A percentile compares a stretch with the other conserved stretches of the same genome.
phyloP scores from a whole-genome alignment of 2,113 vertebrate genomes.

The Echinops telfairi region DNA sequence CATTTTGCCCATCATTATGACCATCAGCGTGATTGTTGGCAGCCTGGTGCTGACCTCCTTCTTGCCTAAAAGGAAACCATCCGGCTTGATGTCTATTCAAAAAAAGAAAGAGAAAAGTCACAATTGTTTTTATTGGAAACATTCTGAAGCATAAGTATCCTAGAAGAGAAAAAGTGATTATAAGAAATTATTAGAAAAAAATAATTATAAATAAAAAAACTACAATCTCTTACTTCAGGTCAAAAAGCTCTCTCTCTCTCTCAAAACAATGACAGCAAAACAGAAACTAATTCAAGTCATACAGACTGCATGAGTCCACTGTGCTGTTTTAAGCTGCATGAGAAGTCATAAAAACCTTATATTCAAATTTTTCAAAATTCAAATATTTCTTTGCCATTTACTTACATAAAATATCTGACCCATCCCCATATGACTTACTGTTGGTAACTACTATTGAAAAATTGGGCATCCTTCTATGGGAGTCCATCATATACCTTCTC shows the following conservation, averaged over 20 bases:
- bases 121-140: conserved; percentile 22
- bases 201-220: not conserved
- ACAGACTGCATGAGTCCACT: not conserved
- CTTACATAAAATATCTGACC: not conserved
- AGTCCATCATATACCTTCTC: not conserved
- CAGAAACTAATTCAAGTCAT: not conserved
- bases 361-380: conserved; percentile 55
- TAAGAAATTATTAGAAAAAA: not conserved
- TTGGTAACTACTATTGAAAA: conserved; percentile 4
- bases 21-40: conserved; percentile 89
- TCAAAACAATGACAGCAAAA: conserved; percentile 38
- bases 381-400: conserved; percentile 45
- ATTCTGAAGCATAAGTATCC: not conserved
- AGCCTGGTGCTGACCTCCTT: conserved; percentile 87
- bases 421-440: not conserved
- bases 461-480: not conserved
- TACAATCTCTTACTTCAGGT: not conserved
- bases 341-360: not conserved
- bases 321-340: not conserved
- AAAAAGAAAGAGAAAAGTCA: conserved; percentile 65
- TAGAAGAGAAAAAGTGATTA: conserved; percentile 23
- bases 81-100: conserved; percentile 95
- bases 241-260: not conserved
- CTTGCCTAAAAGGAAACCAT: conserved; percentile 97
- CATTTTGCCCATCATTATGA: conserved; percentile 91